These are phyloP conservation scores for Euzophera pinguis DNA, from an alignment of 2,888 invertebrate genomes.

Conservation along the genomic window DNA sequence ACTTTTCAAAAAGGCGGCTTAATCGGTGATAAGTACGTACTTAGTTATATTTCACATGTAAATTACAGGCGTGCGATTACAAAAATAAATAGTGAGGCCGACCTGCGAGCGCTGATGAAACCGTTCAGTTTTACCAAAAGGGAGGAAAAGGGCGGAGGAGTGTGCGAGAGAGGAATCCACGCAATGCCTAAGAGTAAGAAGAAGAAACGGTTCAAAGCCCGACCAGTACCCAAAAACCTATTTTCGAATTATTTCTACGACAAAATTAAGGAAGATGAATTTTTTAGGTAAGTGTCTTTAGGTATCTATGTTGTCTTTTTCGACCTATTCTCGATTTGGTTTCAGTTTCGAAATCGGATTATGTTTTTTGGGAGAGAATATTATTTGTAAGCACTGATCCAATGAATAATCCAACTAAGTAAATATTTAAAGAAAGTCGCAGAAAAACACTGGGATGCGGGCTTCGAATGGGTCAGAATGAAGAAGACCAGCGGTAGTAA, in stretches of 20 bases:
- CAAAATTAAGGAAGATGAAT: constrained; percentile 86
- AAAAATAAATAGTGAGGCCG: constrained; percentile 81
- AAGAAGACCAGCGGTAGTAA: no score
- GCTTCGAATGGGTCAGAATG: no score
- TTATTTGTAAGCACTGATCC: no score
- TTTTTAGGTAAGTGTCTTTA: constrained; percentile 78
- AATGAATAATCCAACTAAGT: no score
- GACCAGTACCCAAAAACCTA: constrained; percentile 84
- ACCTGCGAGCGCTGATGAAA: constrained; percentile 82
- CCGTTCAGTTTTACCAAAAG: constrained; percentile 82
- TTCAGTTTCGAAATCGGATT: no score
- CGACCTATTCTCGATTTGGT: no score
- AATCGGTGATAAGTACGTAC: no score
- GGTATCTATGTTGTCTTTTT: not conserved
- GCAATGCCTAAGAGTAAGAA: constrained; percentile 57
- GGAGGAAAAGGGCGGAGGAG: constrained; percentile 73
- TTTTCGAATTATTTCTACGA: constrained; percentile 86
- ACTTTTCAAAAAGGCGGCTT: no score
- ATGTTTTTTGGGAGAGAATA: no score
- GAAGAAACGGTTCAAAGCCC: constrained; percentile 82
- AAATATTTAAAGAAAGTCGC: no score
- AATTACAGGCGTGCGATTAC: constrained; percentile 75
- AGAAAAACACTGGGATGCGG: no score
- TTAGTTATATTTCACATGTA: no score
- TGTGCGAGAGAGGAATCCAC: constrained; percentile 55